Conservation (phyloP, 2,797 vertebrate species). For the Calcarius lapponicus region DNA sequence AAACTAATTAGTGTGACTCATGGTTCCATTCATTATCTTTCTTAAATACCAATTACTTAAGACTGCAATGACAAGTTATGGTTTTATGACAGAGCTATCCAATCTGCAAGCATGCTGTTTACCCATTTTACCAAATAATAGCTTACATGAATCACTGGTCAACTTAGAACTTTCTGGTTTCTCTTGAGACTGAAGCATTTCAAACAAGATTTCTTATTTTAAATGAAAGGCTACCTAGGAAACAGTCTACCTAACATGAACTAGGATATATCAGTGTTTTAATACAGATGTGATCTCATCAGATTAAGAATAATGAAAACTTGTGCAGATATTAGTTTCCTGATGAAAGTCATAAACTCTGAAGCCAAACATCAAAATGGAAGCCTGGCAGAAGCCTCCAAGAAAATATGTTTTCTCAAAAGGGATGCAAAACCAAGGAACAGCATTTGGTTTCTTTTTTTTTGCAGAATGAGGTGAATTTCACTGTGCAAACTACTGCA, state of each 20-base stretch:
- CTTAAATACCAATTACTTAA: slow-evolving; percentile 11
- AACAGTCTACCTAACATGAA: not conserved
- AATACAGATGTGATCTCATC: not conserved
- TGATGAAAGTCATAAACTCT: not conserved
- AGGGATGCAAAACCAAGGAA: not conserved
- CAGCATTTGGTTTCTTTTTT: not conserved
- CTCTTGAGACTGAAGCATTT: not conserved
- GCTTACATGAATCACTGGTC: not conserved
- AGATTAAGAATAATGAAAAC: not conserved
- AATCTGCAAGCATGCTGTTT: not conserved
- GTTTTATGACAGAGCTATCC: not conserved
- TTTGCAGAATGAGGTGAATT: not conserved
- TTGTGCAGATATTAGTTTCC: not conserved
- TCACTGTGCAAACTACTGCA: not conserved
- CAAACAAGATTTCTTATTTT: not conserved
- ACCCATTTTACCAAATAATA: not conserved
- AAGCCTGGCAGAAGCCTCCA: not conserved
- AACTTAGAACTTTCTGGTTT: not conserved
- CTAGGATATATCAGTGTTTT: not conserved
- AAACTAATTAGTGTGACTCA: slow-evolving; percentile 17
- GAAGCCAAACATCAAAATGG: not conserved
- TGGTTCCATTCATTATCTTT: not conserved
- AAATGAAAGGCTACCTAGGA: not conserved
- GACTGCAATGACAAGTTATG: not conserved
- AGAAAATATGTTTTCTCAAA: not conserved